These are phyloP conservation scores for Helicoverpa armigera DNA, from an alignment of 1,140 invertebrate species.

Conservation along the genomic window DNA sequence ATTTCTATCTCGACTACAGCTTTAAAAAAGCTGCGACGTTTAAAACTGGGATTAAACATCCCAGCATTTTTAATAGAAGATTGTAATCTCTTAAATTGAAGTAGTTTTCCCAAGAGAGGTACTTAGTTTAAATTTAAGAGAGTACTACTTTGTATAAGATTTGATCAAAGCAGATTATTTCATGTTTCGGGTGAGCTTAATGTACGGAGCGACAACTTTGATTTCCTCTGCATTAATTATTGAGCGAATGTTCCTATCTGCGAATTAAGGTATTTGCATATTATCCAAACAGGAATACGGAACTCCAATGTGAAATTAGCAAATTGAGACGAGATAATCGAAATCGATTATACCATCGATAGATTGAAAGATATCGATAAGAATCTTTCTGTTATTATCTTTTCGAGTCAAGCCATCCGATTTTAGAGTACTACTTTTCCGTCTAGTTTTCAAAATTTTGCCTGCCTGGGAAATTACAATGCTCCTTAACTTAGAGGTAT, in stretches of 20 bases:
- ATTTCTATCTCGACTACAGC: conserved; percentile 7
- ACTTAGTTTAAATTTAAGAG: background rate
- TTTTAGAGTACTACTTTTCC: too few species aligned
- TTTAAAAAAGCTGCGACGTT: too few species aligned
- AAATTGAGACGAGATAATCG: too few species aligned
- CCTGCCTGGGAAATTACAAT: too few species aligned
- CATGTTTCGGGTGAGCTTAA: background rate
- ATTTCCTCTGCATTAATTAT: conserved; percentile 19
- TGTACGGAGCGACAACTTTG: background rate
- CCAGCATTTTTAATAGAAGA: background rate
- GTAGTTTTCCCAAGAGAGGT: background rate
- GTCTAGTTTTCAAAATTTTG: too few species aligned
- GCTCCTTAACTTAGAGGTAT: too few species aligned
- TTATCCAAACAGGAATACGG: background rate
- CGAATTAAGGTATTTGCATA: conserved; percentile 12
- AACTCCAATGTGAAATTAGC: background rate
- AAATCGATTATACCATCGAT: too few species aligned
- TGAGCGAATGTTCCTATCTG: background rate
- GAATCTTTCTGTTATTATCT: too few species aligned
- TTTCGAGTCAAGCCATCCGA: too few species aligned
- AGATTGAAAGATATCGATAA: too few species aligned
- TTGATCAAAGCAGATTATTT: background rate
- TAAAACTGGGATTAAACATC: background rate
- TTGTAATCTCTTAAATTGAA: background rate
- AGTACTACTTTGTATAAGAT: background rate